These are phyloP conservation scores for Eonycteris spelaea DNA, from an alignment of 2,113 vertebrate genomes.

Conservation along the genomic window DNA sequence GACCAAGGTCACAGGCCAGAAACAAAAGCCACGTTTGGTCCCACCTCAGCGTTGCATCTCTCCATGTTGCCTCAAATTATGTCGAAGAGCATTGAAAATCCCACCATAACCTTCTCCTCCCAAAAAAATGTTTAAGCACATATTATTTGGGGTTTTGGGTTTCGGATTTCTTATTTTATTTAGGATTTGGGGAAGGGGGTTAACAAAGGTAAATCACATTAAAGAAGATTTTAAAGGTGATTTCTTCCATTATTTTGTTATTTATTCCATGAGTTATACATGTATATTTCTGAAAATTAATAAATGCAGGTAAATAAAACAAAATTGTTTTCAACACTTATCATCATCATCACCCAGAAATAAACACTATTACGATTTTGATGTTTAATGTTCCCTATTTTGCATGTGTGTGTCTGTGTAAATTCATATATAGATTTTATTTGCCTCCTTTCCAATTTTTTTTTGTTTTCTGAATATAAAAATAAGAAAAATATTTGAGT, in stretches of 20 bases:
- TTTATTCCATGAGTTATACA: background rate
- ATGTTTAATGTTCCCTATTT: background rate
- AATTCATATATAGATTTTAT: background rate
- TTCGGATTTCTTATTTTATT: background rate
- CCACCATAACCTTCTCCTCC: background rate
- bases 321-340: background rate
- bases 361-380: background rate
- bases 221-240: background rate
- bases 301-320: background rate
- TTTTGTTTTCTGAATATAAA: background rate
- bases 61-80: background rate
- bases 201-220: background rate
- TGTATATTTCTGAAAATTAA: background rate
- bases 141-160: background rate
- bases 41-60: rapidly evolving
- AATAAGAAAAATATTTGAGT: background rate
- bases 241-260: background rate
- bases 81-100: background rate
- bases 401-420: background rate
- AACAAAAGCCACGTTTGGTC: background rate
- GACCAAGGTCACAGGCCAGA: background rate
- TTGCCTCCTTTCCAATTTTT: background rate
- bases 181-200: background rate
- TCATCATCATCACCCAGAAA: background rate
- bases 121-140: background rate